Conservation (phyloP, 2,888 invertebrate genomes). For the Rutpela maculata region DNA sequence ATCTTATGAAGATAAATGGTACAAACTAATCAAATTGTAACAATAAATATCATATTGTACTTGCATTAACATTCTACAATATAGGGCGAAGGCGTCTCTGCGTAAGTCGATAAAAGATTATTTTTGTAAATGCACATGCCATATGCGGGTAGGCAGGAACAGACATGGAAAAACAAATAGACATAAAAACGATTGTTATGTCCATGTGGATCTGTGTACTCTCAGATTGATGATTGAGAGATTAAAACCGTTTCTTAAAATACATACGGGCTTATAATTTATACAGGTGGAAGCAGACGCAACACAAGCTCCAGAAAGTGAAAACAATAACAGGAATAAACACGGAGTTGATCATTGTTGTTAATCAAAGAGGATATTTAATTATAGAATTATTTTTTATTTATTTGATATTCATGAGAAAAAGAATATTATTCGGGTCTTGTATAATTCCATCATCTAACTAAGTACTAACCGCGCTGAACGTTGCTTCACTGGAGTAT, state of each 20-base stretch:
- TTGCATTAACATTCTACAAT: not conserved
- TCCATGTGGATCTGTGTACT: slow-evolving; percentile 16
- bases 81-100: slow-evolving; percentile 12
- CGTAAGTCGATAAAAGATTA: slow-evolving; percentile 24
- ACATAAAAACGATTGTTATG: slow-evolving; percentile 26
- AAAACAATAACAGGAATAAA: slow-evolving; percentile 15
- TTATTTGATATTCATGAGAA: no score
- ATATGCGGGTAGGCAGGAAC: slow-evolving; percentile 16
- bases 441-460: no score
- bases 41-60: no score
- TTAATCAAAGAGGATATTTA: not conserved
- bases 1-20: no score
- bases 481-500: no score
- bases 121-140: slow-evolving; percentile 25
- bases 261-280: slow-evolving; percentile 23
- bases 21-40: no score
- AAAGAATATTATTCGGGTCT: no score
- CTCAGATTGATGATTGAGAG: slow-evolving; percentile 12
- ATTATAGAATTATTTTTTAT: not conserved
- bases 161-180: slow-evolving; percentile 22
- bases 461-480: no score
- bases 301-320: not conserved
- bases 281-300: slow-evolving; percentile 28
- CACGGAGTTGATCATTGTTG: not conserved
- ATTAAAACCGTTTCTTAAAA: slow-evolving; percentile 31